Base-by-base conservation (phyloP, 92 coral and sea anemone genomes). In the Phenganax stokvisi region DNA sequence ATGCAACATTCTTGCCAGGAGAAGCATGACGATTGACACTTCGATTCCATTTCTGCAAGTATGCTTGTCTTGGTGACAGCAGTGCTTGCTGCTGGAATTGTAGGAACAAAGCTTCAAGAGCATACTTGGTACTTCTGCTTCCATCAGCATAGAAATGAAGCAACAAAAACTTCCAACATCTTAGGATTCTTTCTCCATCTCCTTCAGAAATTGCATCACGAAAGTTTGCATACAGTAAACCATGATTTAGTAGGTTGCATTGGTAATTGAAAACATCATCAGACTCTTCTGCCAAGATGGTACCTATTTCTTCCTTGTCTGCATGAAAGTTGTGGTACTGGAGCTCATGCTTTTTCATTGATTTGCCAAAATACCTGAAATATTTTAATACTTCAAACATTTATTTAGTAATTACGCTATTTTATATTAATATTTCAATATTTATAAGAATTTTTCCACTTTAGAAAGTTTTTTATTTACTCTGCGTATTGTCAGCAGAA, bases 161-260 rank as follows among this genome's bases (percentile, higher is more conserved):
- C 20, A 85, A 79, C 7, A 73, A 84, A 17, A 81, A 85, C 60
- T 85, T 85, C 88, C 86, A 85, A 54, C 85, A 85, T 5, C 81
- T 63, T 16, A 80, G 51, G 17, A 85, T 85, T 20, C 77, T 44
- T 29, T 63, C 76, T 12, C 88, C 81, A 72, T 85, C 88, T 9
- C 85, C 88, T n/a, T 84, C 83, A 61, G 87, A 72, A 51, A 77
- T 65, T 15, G 83, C 83, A 84, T 84, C 87, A 20, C 25, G 51
- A 51, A 84, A 84, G 47, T 84, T 84, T 77, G 78, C 69, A 52
- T 79, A 84, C 9, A 84, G 71, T 15, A 84, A 68, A 3, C 87
- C 87, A 54, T 84, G 87, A 52, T 84, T 77, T 51, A 78, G 13
- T 1, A 85, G 79, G 56, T 31, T 79, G 25, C 87, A 78, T 52